Evolutionary conservation across 2,888 invertebrate genomes (phyloP).

Genomic region (Volucella bombylans): DNA sequence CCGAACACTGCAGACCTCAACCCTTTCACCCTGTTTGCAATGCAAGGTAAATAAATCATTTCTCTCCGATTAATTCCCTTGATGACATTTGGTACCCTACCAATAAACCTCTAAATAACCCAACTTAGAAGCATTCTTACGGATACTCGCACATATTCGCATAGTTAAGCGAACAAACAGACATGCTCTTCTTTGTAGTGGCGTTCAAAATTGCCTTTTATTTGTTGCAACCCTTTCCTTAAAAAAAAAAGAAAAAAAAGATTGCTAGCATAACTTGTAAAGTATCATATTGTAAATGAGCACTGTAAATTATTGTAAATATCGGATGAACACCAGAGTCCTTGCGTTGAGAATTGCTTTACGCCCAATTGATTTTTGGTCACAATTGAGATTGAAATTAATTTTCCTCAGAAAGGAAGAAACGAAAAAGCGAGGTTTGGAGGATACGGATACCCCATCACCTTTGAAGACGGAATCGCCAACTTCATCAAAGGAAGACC

Average conservation of each 20-base stretch:
- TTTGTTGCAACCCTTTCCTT: constrained; percentile 70
- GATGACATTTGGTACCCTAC: constrained; percentile 80
- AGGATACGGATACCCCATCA: too few species aligned
- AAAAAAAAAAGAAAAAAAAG: constrained; percentile 26
- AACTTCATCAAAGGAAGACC: too few species aligned
- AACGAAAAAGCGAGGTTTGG: neutral
- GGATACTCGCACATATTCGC: neutral
- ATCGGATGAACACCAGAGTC: constrained; percentile 68
- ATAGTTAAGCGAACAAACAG: constrained; percentile 39
- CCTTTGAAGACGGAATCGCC: too few species aligned
- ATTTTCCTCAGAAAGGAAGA: constrained; percentile 48
- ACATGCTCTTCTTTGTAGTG: constrained; percentile 81
- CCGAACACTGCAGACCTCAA: neutral
- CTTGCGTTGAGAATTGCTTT: constrained; percentile 40
- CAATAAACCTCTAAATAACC: constrained; percentile 72
- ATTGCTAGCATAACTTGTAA: neutral
- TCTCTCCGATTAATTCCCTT: constrained; percentile 83
- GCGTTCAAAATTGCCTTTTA: constrained; percentile 82
- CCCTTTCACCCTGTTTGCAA: constrained; percentile 39
- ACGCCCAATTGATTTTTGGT: constrained; percentile 67
- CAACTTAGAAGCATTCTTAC: constrained; percentile 44
- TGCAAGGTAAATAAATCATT: constrained; percentile 81
- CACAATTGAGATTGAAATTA: constrained; percentile 71
- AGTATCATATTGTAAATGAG: constrained; percentile 33
- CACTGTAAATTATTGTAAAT: constrained; percentile 63